Conservation (phyloP, 2,113 vertebrate genomes). For the Neolamprologus falcicula region DNA sequence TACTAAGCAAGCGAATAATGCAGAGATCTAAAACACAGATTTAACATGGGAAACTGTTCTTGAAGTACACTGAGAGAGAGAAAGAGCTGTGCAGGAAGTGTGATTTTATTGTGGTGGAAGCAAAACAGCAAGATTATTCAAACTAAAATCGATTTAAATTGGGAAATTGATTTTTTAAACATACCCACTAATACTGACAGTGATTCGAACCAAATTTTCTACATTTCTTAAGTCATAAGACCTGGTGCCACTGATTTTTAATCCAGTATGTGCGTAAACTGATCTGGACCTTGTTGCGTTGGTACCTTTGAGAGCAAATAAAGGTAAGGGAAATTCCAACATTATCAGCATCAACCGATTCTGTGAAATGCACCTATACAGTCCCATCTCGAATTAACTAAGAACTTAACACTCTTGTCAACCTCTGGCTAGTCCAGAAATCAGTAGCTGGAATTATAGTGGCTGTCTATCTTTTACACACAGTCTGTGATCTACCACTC, state of each 20-base stretch:
- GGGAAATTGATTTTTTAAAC: not conserved
- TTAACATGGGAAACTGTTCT: not conserved
- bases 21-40: not conserved
- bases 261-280: not conserved
- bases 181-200: not conserved
- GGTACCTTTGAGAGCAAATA: not conserved
- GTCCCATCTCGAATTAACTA: not conserved
- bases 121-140: not conserved
- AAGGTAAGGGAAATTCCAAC: not conserved
- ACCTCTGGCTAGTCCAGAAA: not conserved
- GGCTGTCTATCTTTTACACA: not conserved
- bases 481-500: not conserved
- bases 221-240: not conserved
- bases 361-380: not conserved
- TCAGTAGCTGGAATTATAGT: not conserved
- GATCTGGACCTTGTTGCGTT: not conserved
- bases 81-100: not conserved
- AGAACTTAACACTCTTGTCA: not conserved
- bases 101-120: not conserved
- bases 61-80: not conserved
- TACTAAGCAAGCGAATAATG: not conserved
- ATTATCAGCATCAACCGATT: not conserved
- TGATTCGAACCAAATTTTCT: not conserved
- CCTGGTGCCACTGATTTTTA: not conserved
- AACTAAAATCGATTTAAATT: not conserved